Conservation (phyloP, 2,888 invertebrate genomes). For the Amphiduros pacificus region DNA sequence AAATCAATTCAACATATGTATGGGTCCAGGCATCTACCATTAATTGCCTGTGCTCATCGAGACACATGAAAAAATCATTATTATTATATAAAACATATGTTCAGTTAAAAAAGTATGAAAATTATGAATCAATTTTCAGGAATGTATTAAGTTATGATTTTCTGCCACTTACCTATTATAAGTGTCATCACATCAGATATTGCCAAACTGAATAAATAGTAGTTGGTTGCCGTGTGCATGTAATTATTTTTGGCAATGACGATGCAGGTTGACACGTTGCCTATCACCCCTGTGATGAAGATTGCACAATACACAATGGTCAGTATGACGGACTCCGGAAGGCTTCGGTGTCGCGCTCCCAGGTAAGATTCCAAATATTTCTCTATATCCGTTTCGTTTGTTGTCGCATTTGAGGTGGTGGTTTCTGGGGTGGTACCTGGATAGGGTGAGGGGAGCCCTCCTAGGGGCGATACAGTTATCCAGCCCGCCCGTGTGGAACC, state of each 20-base stretch:
- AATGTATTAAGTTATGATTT: neutral
- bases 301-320: slow-evolving; percentile 67
- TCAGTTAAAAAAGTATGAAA: too few species aligned
- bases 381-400: slow-evolving; percentile 28
- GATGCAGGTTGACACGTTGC: slow-evolving; percentile 81
- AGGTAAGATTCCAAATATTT: slow-evolving; percentile 30
- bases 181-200: slow-evolving; percentile 79
- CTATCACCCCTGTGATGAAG: slow-evolving; percentile 78
- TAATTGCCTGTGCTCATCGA: too few species aligned
- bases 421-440: too few species aligned
- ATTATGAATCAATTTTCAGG: too few species aligned
- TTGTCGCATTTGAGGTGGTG: too few species aligned
- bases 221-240: slow-evolving; percentile 90
- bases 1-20: too few species aligned
- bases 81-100: too few species aligned
- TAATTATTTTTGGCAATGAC: slow-evolving; percentile 79
- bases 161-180: slow-evolving; percentile 66
- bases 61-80: too few species aligned
- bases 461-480: too few species aligned
- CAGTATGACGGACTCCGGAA: slow-evolving; percentile 40
- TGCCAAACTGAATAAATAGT: slow-evolving; percentile 86
- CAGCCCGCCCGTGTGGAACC: too few species aligned
- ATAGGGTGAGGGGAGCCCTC: too few species aligned
- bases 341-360: slow-evolving; percentile 42
- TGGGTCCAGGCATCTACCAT: too few species aligned